Conservation (phyloP, 2,797 vertebrate species). For the Gobio occitaniae region DNA sequence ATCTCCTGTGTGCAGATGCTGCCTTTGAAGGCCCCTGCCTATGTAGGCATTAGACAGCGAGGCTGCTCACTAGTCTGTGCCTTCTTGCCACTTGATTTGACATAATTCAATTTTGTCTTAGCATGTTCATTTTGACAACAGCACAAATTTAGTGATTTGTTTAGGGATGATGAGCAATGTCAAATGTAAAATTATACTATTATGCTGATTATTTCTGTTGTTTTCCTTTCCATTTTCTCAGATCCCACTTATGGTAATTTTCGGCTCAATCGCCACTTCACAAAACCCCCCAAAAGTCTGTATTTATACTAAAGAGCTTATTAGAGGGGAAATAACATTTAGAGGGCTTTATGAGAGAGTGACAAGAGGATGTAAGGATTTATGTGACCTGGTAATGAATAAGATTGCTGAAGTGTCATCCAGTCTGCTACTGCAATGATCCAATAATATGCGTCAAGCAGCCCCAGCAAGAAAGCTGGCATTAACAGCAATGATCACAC, state of each 20-base stretch:
- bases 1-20: too few relatives aligned
- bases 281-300: conserved; percentile 35
- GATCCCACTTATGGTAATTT: conserved; percentile 34
- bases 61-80: background rate
- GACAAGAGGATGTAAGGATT: conserved; percentile 59
- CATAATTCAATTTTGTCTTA: background rate
- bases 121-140: background rate
- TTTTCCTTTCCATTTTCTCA: conserved; percentile 7
- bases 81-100: background rate
- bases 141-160: background rate
- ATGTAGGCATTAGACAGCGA: background rate
- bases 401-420: conserved; percentile 64
- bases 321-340: conserved; percentile 59
- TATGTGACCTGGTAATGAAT: conserved; percentile 62
- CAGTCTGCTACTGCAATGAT: conserved; percentile 51
- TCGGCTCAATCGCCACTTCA: conserved; percentile 29
- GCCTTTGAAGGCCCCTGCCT: background rate
- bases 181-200: background rate
- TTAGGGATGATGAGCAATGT: background rate
- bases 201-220: background rate
- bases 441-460: conserved; percentile 60
- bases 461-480: conserved; percentile 54
- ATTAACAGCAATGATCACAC: conserved; percentile 56
- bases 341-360: conserved; percentile 56
- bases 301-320: conserved; percentile 59